phyloP scores from a whole-genome alignment of 2,888 invertebrate species.

The Watsonalla cultraria region DNA sequence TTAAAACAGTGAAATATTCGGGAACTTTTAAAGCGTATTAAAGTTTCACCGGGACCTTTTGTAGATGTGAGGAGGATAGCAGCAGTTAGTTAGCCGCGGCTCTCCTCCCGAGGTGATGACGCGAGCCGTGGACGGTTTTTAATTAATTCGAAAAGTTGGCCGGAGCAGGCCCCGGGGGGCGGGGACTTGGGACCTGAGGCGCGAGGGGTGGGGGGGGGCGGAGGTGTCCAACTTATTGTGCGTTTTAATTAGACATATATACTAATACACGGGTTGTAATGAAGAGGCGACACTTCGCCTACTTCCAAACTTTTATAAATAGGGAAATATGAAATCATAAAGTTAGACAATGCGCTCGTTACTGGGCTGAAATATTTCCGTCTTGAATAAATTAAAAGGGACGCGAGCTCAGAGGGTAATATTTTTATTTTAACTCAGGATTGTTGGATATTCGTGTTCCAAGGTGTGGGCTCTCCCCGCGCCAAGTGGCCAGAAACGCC shows the following conservation, averaged over 20 bases:
- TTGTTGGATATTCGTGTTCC: neutral
- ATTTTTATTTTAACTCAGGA: slow-evolving; percentile 1
- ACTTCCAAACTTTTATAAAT: slow-evolving; percentile 45
- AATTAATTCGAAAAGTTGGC: slow-evolving; percentile 62
- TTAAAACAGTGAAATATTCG: slow-evolving; percentile 68
- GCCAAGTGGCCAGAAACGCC: neutral
- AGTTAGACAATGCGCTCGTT: slow-evolving; percentile 54
- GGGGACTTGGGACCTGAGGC: slow-evolving; percentile 2
- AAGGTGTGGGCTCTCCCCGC: neutral
- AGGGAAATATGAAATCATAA: slow-evolving; percentile 59
- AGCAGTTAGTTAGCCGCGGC: slow-evolving; percentile 32
- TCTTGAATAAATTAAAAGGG: slow-evolving; percentile 45
- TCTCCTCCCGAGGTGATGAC: slow-evolving; percentile 38
- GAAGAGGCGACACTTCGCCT: slow-evolving; percentile 43
- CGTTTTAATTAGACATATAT: slow-evolving; percentile 40
- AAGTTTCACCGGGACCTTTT: slow-evolving; percentile 49
- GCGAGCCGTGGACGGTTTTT: slow-evolving; percentile 43
- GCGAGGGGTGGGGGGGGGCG: slow-evolving; percentile 5
- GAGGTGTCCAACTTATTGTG: slow-evolving; percentile 34
- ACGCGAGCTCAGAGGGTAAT: slow-evolving; percentile 10
- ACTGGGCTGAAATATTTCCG: slow-evolving; percentile 48
- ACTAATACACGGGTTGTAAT: slow-evolving; percentile 42
- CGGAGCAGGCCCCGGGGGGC: slow-evolving; percentile 9
- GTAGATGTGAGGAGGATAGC: slow-evolving; percentile 43
- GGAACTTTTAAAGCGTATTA: slow-evolving; percentile 63